These are phyloP conservation scores for Gambusia affinis DNA, from an alignment of 2,113 vertebrate genomes.

Conservation along the genomic window DNA sequence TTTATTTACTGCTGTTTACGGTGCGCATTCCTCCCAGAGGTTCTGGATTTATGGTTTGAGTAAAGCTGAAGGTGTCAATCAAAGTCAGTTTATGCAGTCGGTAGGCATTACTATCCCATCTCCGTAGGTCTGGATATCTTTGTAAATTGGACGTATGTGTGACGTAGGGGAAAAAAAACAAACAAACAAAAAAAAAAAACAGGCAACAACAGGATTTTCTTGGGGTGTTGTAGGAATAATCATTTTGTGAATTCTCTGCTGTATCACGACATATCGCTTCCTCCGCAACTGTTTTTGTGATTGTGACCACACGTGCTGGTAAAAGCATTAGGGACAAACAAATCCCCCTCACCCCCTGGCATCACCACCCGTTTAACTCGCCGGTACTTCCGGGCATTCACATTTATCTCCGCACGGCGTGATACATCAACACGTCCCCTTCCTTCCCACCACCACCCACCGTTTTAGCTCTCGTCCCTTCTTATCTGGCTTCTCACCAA, in stretches of 20 bases:
- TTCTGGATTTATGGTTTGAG: slow-evolving; percentile 60
- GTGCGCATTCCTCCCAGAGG: slow-evolving; percentile 48
- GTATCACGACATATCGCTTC: slow-evolving; percentile 13
- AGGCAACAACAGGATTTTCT: background rate
- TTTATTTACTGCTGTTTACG: slow-evolving; percentile 72
- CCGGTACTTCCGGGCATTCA: slow-evolving; percentile 65
- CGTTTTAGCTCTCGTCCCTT: slow-evolving; percentile 64
- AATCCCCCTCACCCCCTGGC: slow-evolving; percentile 18
- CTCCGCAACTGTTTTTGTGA: background rate
- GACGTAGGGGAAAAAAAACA: background rate
- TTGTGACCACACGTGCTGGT: slow-evolving; percentile 14
- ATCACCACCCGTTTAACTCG: slow-evolving; percentile 54
- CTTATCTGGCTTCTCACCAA: slow-evolving; percentile 70
- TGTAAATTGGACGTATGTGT: slow-evolving; percentile 13
- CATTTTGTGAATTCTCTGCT: background rate
- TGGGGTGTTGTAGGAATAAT: slow-evolving; percentile 12
- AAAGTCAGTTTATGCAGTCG: slow-evolving; percentile 52
- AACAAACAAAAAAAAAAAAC: background rate
- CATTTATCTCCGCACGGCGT: slow-evolving; percentile 56
- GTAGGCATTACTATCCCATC: slow-evolving; percentile 26
- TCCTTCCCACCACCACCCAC: slow-evolving; percentile 26
- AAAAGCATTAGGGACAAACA: slow-evolving; percentile 9
- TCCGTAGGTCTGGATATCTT: slow-evolving; percentile 11
- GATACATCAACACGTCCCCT: slow-evolving; percentile 35
- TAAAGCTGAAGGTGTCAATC: slow-evolving; percentile 67